A percentile compares a stretch with the other conserved stretches of the same genome.
Evolutionary conservation across 2,113 vertebrate genomes (phyloP).

Genomic region (Mesocricetus auratus): DNA sequence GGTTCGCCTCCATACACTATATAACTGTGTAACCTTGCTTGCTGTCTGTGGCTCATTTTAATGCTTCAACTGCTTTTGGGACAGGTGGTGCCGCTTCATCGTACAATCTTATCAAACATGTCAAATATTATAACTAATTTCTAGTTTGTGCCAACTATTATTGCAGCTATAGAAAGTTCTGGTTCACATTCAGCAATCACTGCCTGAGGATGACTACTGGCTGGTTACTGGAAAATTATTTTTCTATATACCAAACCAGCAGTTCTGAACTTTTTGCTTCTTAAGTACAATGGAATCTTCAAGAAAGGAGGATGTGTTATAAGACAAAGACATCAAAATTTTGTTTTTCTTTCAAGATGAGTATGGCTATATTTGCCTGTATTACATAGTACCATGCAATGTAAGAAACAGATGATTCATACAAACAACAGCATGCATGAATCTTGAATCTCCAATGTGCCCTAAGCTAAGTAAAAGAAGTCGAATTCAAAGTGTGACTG

Average conservation of each 20-base stretch:
- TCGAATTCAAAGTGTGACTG: neutral
- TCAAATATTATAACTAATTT: neutral
- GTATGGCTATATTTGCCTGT: neutral
- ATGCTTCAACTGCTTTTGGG: neutral
- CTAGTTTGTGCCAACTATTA: neutral
- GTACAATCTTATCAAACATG: neutral
- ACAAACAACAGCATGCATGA: neutral
- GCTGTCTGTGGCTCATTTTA: neutral
- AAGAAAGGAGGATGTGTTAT: neutral
- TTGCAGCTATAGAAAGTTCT: neutral
- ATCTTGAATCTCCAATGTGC: neutral
- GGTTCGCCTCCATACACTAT: neutral
- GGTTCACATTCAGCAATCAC: neutral
- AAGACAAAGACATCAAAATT: neutral
- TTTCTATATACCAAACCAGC: conserved; percentile 19
- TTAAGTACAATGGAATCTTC: neutral
- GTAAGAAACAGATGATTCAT: neutral
- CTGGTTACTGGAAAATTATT: neutral
- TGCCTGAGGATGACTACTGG: neutral
- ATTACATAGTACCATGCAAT: neutral
- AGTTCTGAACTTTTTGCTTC: neutral
- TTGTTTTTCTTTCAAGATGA: neutral
- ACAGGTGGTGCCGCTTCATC: neutral
- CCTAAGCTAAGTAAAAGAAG: neutral
- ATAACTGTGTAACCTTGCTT: neutral